These are phyloP conservation scores for Oostethus manadensis DNA, from an alignment of 2,113 vertebrate genomes.

Conservation along the genomic window DNA sequence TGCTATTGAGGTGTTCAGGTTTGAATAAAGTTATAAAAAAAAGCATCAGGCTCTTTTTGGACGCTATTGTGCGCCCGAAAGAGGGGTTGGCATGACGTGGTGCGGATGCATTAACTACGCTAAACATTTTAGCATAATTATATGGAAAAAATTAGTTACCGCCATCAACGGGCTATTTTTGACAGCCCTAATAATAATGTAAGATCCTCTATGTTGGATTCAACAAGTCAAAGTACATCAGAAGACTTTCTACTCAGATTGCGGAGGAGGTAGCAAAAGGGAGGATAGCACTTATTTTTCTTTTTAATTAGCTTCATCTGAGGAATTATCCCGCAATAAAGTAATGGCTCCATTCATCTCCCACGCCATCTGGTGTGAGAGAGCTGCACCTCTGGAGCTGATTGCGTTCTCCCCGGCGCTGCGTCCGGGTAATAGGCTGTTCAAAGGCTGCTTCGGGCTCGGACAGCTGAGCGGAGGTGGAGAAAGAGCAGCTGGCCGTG, in stretches of 20 bases:
- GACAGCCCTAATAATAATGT: too few relatives aligned
- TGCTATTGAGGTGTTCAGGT: too few relatives aligned
- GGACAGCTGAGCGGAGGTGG: constrained; percentile 76
- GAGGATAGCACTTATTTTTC: constrained; percentile 65
- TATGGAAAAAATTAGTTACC: too few relatives aligned
- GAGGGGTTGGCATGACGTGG: too few relatives aligned
- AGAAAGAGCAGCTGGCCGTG: constrained; percentile 66
- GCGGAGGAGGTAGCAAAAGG: constrained; percentile 50
- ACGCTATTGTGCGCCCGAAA: too few relatives aligned
- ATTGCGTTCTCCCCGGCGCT: constrained; percentile 69
- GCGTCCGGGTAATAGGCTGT: constrained; percentile 74
- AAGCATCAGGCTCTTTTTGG: too few relatives aligned
- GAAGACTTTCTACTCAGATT: constrained; percentile 35
- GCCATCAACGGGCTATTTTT: too few relatives aligned
- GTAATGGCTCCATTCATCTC: constrained; percentile 77
- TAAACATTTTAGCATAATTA: too few relatives aligned
- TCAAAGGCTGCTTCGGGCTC: constrained; percentile 68
- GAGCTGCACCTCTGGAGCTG: constrained; percentile 67
- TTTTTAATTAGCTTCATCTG: constrained; percentile 76
- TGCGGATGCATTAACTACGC: too few relatives aligned
- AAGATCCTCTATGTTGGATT: neutral
- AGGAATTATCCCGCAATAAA: constrained; percentile 75
- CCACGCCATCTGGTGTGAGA: constrained; percentile 72
- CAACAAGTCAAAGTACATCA: constrained; percentile 19
- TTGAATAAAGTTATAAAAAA: too few relatives aligned